Evolutionary conservation across 1,140 invertebrate genomes (phyloP).

Genomic region (Tetramorium alpestre): DNA sequence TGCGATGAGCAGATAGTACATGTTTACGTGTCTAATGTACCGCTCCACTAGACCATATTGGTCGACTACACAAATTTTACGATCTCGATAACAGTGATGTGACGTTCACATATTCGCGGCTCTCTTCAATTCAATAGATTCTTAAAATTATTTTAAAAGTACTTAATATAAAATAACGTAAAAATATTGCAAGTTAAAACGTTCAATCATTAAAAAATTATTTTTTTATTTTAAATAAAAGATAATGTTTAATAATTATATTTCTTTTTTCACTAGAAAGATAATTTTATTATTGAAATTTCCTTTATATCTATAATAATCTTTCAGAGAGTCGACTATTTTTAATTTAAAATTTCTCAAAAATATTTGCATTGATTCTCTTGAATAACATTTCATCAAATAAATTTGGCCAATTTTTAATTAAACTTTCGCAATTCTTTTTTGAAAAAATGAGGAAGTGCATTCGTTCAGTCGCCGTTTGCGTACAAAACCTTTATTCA

Average conservation of each 20-base stretch:
- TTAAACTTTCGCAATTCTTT: background rate
- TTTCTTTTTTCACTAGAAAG: background rate
- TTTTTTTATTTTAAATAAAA: background rate
- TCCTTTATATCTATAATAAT: background rate
- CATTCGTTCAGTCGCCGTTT: background rate
- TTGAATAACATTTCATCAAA: background rate
- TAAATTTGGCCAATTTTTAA: background rate
- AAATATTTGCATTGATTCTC: background rate
- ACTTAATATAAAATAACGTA: background rate
- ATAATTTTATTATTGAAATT: background rate
- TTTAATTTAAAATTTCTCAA: background rate
- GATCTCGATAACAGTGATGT: slow-evolving; percentile 45
- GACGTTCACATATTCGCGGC: background rate
- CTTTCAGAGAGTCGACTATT: background rate
- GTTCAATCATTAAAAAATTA: background rate
- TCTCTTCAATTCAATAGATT: background rate
- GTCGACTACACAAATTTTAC: slow-evolving; percentile 64
- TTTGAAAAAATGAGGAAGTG: background rate
- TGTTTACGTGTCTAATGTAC: slow-evolving; percentile 81
- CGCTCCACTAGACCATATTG: slow-evolving; percentile 68
- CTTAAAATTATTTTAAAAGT: background rate
- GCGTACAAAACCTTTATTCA: background rate
- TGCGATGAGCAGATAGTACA: slow-evolving; percentile 70
- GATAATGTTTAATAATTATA: background rate
- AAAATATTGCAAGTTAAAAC: background rate